Evolutionary conservation across 2,888 invertebrate species (phyloP).

Genomic region (Rutpela maculata): DNA sequence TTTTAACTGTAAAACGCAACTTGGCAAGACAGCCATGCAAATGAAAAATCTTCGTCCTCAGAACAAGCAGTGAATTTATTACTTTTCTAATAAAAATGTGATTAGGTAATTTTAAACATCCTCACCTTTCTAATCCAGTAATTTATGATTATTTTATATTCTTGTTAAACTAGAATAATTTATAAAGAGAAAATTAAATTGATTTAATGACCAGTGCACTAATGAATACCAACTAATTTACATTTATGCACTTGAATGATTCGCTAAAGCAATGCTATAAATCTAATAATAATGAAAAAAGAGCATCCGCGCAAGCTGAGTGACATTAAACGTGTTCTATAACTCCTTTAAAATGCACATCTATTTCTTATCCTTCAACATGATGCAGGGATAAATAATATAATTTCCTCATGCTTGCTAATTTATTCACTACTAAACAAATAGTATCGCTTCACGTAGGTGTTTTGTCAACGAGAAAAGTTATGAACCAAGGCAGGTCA

Average conservation of each 20-base stretch:
- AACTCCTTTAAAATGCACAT: not conserved
- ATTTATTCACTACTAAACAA: not conserved
- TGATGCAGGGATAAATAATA: not conserved
- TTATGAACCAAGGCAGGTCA: not conserved
- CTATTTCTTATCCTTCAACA: not conserved
- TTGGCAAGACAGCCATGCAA: not conserved
- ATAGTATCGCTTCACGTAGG: not conserved
- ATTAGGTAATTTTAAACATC: slow-evolving; percentile 21
- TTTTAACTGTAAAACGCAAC: not conserved
- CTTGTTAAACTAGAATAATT: slow-evolving; percentile 36
- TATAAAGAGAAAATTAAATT: slow-evolving; percentile 36
- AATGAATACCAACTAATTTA: slow-evolving; percentile 33
- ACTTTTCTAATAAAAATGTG: slow-evolving; percentile 10
- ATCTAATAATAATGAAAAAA: slow-evolving; percentile 23
- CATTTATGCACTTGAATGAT: slow-evolving; percentile 33
- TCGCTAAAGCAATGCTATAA: slow-evolving; percentile 29
- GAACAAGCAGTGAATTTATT: slow-evolving; percentile 5
- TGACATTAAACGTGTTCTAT: slow-evolving; percentile 15
- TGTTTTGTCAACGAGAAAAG: not conserved
- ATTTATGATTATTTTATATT: slow-evolving; percentile 33
- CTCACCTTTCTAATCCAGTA: slow-evolving; percentile 36
- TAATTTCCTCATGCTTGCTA: not conserved
- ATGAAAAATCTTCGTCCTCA: not conserved
- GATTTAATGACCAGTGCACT: slow-evolving; percentile 29
- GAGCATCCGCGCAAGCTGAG: slow-evolving; percentile 21